Evolutionary conservation across 2,888 invertebrate genomes (phyloP).

Genomic region (Prenolepis imparis): DNA sequence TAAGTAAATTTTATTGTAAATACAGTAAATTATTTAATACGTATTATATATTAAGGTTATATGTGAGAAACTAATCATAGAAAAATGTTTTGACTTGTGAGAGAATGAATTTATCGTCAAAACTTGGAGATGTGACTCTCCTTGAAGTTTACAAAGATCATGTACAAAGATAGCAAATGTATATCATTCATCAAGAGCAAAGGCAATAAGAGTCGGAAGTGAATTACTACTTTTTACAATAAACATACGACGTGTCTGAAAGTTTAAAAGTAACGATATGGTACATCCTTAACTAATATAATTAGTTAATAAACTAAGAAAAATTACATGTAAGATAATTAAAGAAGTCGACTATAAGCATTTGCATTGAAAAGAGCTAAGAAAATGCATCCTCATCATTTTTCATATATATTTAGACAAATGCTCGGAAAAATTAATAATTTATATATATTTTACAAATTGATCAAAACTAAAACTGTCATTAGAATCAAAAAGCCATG

Average conservation of each 20-base stretch:
- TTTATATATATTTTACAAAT: neutral
- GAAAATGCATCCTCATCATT: neutral
- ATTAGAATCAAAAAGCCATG: neutral
- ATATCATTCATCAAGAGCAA: neutral
- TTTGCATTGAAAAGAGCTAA: neutral
- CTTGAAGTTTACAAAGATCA: neutral
- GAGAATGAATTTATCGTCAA: neutral
- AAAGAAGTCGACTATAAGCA: neutral
- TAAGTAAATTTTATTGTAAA: conserved; percentile 20
- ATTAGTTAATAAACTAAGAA: no score
- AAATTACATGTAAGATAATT: neutral
- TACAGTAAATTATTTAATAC: neutral
- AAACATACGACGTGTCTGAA: no score
- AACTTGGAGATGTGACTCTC: neutral
- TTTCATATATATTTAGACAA: neutral
- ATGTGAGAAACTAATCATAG: neutral
- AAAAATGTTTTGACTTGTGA: neutral
- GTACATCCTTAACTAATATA: neutral
- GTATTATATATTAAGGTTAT: neutral
- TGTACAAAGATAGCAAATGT: neutral
- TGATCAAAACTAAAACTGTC: conserved; percentile 1
- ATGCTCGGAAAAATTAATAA: no score
- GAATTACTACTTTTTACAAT: neutral
- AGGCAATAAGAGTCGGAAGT: neutral
- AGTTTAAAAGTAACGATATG: neutral